Conservation (phyloP, 2,797 vertebrate species). For the Octomys mimax region DNA sequence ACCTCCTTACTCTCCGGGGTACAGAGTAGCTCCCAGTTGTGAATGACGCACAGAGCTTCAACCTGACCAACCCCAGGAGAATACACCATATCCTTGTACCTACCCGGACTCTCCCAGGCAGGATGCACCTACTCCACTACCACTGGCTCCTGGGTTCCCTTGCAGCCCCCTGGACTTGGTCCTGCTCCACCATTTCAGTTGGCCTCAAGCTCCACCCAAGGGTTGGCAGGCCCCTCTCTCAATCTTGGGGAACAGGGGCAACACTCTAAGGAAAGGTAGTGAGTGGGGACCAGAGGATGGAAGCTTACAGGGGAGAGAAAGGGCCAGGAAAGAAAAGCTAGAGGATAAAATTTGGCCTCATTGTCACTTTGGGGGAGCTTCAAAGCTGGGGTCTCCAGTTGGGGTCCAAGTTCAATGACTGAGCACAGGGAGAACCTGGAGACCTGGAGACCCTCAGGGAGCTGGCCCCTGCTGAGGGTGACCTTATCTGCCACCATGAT, state of each 20-base stretch:
- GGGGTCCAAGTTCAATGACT: neutral
- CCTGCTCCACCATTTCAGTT: neutral
- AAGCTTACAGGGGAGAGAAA: neutral
- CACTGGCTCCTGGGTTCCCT: neutral
- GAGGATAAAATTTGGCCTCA: neutral
- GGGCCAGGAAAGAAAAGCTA: neutral
- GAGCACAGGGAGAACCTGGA: neutral
- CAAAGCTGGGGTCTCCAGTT: neutral
- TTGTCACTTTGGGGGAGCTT: neutral
- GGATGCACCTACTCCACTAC: fast-evolving
- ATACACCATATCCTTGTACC: neutral
- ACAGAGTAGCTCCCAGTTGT: neutral
- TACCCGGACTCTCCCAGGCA: neutral
- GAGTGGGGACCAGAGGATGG: neutral
- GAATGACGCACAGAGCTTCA: neutral
- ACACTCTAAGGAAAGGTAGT: neutral
- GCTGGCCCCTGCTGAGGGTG: too few species aligned
- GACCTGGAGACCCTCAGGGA: neutral
- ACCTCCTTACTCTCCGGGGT: neutral
- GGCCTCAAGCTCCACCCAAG: neutral
- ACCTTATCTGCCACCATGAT: neutral
- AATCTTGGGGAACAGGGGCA: neutral
- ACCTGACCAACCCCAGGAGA: neutral
- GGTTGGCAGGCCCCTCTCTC: neutral
- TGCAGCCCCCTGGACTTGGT: neutral